Base-by-base conservation (phyloP, 2,797 vertebrate genomes). In the Chromis chromis region DNA sequence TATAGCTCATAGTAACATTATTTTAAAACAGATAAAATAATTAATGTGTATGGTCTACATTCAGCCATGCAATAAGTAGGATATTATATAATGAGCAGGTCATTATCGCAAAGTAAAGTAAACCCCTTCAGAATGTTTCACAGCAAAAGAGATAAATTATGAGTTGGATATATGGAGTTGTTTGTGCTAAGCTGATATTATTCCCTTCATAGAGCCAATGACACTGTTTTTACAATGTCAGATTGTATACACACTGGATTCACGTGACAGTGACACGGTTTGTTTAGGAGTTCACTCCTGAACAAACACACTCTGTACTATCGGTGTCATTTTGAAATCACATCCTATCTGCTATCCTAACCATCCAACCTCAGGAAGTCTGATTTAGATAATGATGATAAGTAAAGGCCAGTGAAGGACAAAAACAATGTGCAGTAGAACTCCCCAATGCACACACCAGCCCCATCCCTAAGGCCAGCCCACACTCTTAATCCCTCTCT, bases 401-500 rank as follows among this genome's bases (percentile, higher is more conserved):
- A 66, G 73, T 28, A 65, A 74, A 76, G 69, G 72, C 72, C 58
- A 67, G 64, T 59, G 62, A 74, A 74, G 65, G 62, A 88, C 81
- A 89, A 88, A 90, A 91, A 87, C 83, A 80, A 78, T 60, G 22
- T 52, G 36, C 27, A 28, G 66, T 33, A 22, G 53, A 76, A 59
- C 62, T 28, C 60, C 49, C 27, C 65, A 71, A 53, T 27, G 49
- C 36, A 76, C 42, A 57, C 46, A 44, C 61, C 64, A 73, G 62
- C 46, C 57, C 73, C 52, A 64, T 64, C 81, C 54, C 83, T 4
- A 62, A 74, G 73, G 61, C 76, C 78, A 53, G 59, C 79, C 76
- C 79, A 72, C 80, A 67, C 70, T 74, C 70, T 56, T 92, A 91
- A 94, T 92, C 87, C 89, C 76, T 81, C 80, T 90, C 83, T 3